A percentile compares a stretch with the other conserved stretches of the same genome.
phyloP scores from a whole-genome alignment of 2,797 vertebrate species.

The Eidolon dupreanum region DNA sequence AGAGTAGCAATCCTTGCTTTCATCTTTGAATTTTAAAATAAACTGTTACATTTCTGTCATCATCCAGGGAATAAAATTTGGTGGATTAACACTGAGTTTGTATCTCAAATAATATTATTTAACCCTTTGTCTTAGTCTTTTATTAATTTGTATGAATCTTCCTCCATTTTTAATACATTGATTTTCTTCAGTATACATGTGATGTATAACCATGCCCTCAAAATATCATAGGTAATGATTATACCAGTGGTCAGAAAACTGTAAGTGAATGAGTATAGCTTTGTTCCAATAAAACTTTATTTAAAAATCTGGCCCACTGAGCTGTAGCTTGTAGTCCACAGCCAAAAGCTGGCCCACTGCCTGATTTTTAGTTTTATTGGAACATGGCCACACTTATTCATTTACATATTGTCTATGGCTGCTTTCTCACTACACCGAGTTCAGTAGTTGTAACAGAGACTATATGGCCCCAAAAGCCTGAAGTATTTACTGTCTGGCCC shows the following conservation, averaged over 20 bases:
- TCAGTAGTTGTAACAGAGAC: not conserved
- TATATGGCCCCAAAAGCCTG: not conserved
- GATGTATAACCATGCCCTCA: not conserved
- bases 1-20: not conserved
- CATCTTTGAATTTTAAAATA: conserved; percentile 31
- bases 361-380: conserved; percentile 34
- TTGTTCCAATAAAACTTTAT: too few species aligned
- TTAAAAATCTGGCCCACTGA: too few species aligned
- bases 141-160: not conserved
- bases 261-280: too few species aligned
- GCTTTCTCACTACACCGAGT: not conserved
- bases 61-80: not conserved
- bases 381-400: not conserved
- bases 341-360: not conserved
- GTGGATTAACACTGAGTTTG: not conserved
- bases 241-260: not conserved
- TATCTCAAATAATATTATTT: not conserved
- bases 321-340: not conserved
- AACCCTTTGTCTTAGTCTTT: not conserved
- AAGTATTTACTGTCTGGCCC: not conserved
- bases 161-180: not conserved
- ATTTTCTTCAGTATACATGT: not conserved
- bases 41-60: not conserved
- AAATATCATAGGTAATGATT: not conserved
- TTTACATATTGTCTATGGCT: not conserved